Evolutionary conservation across 2,888 invertebrate species (phyloP).

Genomic region (Erebia palarica): DNA sequence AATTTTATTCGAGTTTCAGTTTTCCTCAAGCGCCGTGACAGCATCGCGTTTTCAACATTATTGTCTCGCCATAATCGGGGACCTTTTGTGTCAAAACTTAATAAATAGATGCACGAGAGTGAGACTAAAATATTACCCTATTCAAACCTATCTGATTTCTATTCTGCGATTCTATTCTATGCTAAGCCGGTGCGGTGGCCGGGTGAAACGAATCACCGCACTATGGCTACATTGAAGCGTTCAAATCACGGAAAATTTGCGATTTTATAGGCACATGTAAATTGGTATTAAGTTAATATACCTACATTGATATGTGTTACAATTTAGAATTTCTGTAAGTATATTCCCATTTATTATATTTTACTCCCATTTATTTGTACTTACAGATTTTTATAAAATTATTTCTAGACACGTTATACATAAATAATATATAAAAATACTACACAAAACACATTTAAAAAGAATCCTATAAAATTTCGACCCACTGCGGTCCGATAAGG

Average conservation of each 20-base stretch:
- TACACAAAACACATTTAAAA: too few species aligned
- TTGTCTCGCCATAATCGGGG: not conserved
- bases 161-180: not conserved
- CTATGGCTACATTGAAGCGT: not conserved
- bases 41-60: slow-evolving; percentile 3
- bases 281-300: too few species aligned
- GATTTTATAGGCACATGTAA: not conserved
- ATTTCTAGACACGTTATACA: too few species aligned
- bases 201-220: too few species aligned
- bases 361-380: too few species aligned
- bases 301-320: not conserved
- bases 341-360: too few species aligned
- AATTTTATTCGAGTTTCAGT: slow-evolving; percentile 16
- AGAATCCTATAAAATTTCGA: too few species aligned
- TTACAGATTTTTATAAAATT: too few species aligned
- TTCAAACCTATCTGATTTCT: not conserved
- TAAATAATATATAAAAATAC: too few species aligned
- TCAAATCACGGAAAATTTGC: not conserved
- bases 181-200: too few species aligned
- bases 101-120: not conserved
- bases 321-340: not conserved
- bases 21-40: slow-evolving; percentile 17
- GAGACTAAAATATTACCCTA: not conserved
- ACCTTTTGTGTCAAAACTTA: not conserved
- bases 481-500: too few species aligned